A percentile compares a stretch with the other conserved stretches of the same genome.
Conservation (phyloP, 2,113 vertebrate genomes). For the Sceloporus tristichus region DNA sequence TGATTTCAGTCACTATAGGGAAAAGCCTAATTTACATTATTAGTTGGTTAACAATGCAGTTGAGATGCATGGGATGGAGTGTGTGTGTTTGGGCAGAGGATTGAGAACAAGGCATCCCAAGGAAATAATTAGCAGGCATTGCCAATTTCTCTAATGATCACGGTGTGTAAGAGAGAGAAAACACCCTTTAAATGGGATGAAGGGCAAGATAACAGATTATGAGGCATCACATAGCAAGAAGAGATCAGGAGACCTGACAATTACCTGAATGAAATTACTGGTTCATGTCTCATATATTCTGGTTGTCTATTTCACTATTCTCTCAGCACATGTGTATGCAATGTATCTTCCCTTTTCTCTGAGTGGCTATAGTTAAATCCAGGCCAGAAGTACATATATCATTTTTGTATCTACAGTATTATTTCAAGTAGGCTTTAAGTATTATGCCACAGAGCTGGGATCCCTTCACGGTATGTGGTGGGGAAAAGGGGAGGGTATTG, state of each 20-base stretch:
- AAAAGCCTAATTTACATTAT: neutral
- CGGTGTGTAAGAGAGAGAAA: neutral
- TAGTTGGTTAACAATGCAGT: neutral
- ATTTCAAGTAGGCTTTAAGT: too few relatives aligned
- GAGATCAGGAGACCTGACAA: neutral
- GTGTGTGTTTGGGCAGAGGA: neutral
- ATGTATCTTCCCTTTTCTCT: neutral
- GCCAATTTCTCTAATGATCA: neutral
- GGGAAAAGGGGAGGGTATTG: neutral
- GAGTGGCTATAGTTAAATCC: neutral
- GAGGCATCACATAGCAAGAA: neutral
- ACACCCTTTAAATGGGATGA: neutral
- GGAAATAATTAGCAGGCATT: slow-evolving; percentile 3
- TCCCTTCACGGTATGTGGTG: too few relatives aligned
- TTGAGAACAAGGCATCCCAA: neutral
- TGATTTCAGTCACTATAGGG: neutral
- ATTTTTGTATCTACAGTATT: too few relatives aligned
- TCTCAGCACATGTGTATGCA: neutral
- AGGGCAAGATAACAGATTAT: neutral
- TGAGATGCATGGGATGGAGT: neutral
- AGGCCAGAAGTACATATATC: neutral
- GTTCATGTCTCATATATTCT: neutral
- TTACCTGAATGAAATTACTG: neutral
- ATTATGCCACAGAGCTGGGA: too few relatives aligned
- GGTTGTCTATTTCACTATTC: neutral